Percentiles rank a stretch among this genome's conserved stretches.
phyloP scores from a whole-genome alignment of 2,888 invertebrate species.

The Cinara cedri region DNA sequence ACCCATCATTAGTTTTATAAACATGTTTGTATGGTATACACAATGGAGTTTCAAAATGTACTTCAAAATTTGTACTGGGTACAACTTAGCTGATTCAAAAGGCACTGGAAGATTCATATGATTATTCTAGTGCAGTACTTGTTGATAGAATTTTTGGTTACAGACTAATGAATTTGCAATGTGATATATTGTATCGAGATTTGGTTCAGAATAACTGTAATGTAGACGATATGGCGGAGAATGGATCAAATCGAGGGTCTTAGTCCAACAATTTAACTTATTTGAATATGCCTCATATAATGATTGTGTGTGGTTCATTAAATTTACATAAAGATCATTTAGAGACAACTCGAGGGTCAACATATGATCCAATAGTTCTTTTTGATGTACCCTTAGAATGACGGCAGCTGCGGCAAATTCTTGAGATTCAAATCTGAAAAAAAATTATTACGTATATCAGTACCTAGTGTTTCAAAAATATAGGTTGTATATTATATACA shows the following conservation, averaged over 20 bases:
- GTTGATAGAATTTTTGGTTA: conserved; percentile 81
- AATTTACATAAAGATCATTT: conserved; percentile 44
- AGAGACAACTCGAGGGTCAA: conserved; percentile 72
- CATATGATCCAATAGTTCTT: conserved; percentile 72
- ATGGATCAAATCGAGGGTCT: conserved; percentile 72
- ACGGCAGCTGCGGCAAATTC: conserved; percentile 72
- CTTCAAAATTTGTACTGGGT: not conserved
- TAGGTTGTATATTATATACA: no score
- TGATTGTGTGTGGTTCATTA: conserved; percentile 50
- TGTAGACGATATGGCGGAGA: conserved; percentile 77
- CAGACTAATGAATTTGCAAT: conserved; percentile 77
- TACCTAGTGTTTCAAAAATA: no score
- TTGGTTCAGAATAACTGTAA: conserved; percentile 83
- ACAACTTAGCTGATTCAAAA: conserved; percentile 67
- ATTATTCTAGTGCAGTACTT: conserved; percentile 89
- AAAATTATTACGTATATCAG: not conserved
- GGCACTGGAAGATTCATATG: conserved; percentile 89
- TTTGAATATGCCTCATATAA: conserved; percentile 65
- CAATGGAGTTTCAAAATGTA: conserved; percentile 76
- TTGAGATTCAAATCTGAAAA: conserved; percentile 67
- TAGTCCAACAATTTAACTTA: conserved; percentile 69
- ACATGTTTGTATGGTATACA: conserved; percentile 90
- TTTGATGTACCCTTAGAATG: conserved; percentile 75
- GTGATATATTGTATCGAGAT: conserved; percentile 74
- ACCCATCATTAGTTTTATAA: conserved; percentile 77